These are phyloP conservation scores for Diarsia dahlii DNA, from an alignment of 2,888 invertebrate genomes.

Conservation along the genomic window DNA sequence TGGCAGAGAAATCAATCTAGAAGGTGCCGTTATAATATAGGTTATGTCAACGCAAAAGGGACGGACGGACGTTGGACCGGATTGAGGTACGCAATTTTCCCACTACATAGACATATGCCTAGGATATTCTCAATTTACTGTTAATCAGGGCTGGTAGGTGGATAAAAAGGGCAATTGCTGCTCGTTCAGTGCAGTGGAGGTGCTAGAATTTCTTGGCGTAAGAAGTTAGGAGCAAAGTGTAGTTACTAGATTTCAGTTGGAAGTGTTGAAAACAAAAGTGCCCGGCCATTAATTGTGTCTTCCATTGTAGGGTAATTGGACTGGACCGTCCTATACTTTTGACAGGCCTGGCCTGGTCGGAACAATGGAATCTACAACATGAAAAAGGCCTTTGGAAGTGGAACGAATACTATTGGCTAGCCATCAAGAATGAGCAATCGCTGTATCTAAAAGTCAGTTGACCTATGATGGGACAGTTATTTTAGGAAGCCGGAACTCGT, in stretches of 20 bases:
- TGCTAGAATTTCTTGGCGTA: background rate
- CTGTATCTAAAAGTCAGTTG: slow-evolving; percentile 17
- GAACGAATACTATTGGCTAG: slow-evolving; percentile 19
- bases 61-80: slow-evolving; percentile 74
- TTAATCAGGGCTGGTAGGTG: slow-evolving; percentile 70
- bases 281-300: background rate
- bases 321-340: background rate
- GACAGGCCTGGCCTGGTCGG: background rate
- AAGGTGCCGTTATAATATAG: slow-evolving; percentile 82
- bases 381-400: slow-evolving; percentile 8
- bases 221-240: background rate
- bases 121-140: slow-evolving; percentile 79
- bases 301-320: background rate
- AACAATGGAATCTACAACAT: background rate
- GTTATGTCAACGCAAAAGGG: slow-evolving; percentile 85
- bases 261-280: background rate
- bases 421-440: slow-evolving; percentile 18
- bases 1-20: slow-evolving; percentile 75
- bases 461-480: slow-evolving; percentile 24
- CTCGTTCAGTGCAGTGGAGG: background rate
- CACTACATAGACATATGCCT: slow-evolving; percentile 67
- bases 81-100: slow-evolving; percentile 70
- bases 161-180: slow-evolving; percentile 33
- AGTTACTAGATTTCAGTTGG: too few species aligned
- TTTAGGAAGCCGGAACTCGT: slow-evolving; percentile 15